Percentiles rank a stretch among this genome's conserved stretches.
These are phyloP conservation scores for Pegea sp. DNA, from an alignment of 23 tunicate species.

Conservation along the genomic window DNA sequence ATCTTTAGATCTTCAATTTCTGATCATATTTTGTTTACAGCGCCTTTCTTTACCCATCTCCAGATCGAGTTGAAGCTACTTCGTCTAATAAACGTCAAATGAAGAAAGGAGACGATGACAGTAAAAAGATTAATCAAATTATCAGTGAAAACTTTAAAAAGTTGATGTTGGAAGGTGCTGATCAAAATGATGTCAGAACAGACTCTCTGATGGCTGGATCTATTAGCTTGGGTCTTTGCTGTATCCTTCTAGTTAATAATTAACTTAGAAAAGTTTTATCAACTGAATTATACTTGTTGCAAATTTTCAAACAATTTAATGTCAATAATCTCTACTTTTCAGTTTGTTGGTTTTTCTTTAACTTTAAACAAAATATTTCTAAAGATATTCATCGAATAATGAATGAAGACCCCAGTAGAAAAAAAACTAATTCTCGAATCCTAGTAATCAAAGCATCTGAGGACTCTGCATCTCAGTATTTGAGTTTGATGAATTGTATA, in stretches of 20 bases:
- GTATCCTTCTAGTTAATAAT: too few species aligned
- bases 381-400: conserved; percentile 49
- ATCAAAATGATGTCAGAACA: conserved; percentile 39
- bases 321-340: too few species aligned
- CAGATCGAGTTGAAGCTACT: neutral
- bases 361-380: too few species aligned
- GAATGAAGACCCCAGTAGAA: conserved; percentile 7
- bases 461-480: conserved; percentile 75
- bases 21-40: conserved; percentile 5
- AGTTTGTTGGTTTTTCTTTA: too few species aligned
- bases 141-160: conserved; percentile 32
- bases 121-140: conserved; percentile 23
- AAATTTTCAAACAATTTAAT: too few species aligned
- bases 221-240: conserved; percentile 62
- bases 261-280: too few species aligned
- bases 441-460: conserved; percentile 75
- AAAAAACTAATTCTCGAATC: conserved; percentile 29
- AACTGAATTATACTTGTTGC: too few species aligned
- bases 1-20: too few species aligned
- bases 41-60: conserved; percentile 29
- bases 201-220: conserved; percentile 91
- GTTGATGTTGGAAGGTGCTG: conserved; percentile 33
- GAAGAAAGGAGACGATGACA: conserved; percentile 1
- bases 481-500: conserved; percentile 88
- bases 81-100: neutral